Conservation (phyloP, 2,797 vertebrate species). For the Typhlichthys subterraneus region DNA sequence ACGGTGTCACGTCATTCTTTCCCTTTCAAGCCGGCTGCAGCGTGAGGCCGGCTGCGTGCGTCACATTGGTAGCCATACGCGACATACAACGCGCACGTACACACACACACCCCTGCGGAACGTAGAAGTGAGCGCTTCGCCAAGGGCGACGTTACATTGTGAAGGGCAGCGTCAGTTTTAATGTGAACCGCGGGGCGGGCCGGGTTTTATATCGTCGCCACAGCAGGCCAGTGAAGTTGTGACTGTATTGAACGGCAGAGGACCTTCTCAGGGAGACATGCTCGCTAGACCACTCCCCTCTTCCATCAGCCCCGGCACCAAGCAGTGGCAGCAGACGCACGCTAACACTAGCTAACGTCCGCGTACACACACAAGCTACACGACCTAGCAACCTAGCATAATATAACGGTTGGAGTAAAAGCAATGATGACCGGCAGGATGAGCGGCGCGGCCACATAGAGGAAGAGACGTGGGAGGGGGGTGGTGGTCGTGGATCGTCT, state of each 20-base stretch:
- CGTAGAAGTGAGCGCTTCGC: no score
- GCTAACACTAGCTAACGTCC: conserved; percentile 22
- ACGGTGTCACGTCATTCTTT: no score
- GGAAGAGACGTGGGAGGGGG: background rate
- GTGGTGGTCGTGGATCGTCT: conserved; percentile 59
- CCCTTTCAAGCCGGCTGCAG: no score
- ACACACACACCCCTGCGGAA: no score
- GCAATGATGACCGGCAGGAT: no score
- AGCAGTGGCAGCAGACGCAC: conserved; percentile 37
- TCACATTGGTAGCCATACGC: no score
- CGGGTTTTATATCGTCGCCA: conserved; percentile 13
- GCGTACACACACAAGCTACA: conserved; percentile 22
- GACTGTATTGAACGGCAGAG: conserved; percentile 57
- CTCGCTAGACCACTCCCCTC: conserved; percentile 69
- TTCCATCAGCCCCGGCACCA: conserved; percentile 34
- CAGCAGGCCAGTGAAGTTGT: conserved; percentile 37
- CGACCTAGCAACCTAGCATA: background rate
- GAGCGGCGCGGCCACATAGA: no score
- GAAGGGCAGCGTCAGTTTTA: conserved; percentile 39
- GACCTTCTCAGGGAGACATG: conserved; percentile 77
- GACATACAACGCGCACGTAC: no score
- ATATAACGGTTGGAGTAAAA: no score
- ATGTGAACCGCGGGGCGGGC: conserved; percentile 39
- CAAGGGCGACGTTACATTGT: no score
- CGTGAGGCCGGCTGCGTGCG: no score